These are phyloP conservation scores for Amphilophus citrinellus DNA, from an alignment of 2,113 vertebrate species.

Conservation along the genomic window DNA sequence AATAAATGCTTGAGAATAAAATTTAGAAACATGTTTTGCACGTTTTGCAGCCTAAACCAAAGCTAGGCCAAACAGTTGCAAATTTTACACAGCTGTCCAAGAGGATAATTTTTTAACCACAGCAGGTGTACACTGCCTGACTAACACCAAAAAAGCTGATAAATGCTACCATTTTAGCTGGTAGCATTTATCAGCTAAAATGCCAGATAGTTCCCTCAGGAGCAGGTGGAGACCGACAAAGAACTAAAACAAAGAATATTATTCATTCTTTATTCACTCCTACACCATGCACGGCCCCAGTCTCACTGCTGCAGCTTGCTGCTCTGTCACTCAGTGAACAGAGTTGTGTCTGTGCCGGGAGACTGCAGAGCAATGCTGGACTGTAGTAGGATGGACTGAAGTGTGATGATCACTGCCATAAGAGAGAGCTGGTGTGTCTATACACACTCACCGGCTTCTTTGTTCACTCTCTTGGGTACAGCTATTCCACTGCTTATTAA, in stretches of 20 bases:
- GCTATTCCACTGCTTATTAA: not conserved
- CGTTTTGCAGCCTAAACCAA: not conserved
- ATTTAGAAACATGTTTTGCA: not conserved
- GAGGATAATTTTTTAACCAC: no score
- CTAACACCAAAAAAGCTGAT: not conserved
- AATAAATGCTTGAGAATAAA: not conserved
- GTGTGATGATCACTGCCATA: no score
- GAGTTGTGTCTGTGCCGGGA: not conserved
- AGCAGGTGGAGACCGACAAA: not conserved
- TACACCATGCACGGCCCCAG: accelerated
- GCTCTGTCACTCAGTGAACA: not conserved
- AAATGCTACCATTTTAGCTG: not conserved
- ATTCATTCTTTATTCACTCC: not conserved
- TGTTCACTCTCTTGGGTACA: no score
- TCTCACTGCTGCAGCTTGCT: not conserved
- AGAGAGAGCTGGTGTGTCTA: no score
- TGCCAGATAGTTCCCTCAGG: not conserved
- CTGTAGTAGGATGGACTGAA: no score
- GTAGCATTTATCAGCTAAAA: not conserved
- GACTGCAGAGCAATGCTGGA: not conserved
- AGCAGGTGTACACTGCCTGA: not conserved
- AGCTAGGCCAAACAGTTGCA: not conserved
- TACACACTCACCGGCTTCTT: no score
- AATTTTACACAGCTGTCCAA: no score
- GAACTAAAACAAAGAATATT: not conserved